Conservation (phyloP, 2,888 invertebrate species). For the Chrysodeixis includens region DNA sequence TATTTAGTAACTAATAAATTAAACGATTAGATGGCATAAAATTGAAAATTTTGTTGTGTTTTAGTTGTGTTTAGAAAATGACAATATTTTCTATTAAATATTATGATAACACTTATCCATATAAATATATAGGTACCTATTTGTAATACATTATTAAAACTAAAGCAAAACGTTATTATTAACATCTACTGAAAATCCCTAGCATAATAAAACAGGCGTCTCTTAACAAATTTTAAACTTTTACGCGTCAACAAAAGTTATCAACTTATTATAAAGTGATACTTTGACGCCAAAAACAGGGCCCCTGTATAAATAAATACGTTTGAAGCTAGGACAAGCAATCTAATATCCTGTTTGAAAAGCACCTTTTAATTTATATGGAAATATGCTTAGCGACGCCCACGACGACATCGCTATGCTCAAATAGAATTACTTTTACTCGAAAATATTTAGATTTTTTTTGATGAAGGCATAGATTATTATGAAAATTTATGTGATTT, state of each 20-base stretch:
- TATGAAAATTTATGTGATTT: background rate
- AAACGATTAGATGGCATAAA: too few relatives aligned
- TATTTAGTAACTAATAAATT: too few relatives aligned
- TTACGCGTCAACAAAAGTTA: background rate
- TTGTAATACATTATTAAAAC: too few relatives aligned
- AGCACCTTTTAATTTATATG: slow-evolving; percentile 83
- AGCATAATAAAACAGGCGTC: too few relatives aligned
- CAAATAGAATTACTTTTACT: slow-evolving; percentile 65
- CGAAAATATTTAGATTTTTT: slow-evolving; percentile 51
- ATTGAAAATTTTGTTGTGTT: too few relatives aligned
- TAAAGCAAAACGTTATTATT: too few relatives aligned
- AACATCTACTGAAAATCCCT: too few relatives aligned
- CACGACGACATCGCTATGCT: slow-evolving; percentile 64
- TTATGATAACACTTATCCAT: too few relatives aligned
- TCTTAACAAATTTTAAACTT: background rate
- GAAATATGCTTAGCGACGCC: slow-evolving; percentile 70
- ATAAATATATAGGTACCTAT: too few relatives aligned
- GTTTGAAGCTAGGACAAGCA: slow-evolving; percentile 59
- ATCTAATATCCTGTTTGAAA: slow-evolving; percentile 78
- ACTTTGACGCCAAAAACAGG: background rate
- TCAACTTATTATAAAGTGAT: background rate
- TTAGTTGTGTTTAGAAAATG: too few relatives aligned
- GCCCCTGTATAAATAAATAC: slow-evolving; percentile 50
- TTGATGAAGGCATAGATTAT: slow-evolving; percentile 10
- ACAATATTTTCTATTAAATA: too few relatives aligned